These are phyloP conservation scores for Lycopodina hypogea DNA, from an alignment of 37 sponge, comb jelly and placozoan genomes.

Conservation along the genomic window DNA sequence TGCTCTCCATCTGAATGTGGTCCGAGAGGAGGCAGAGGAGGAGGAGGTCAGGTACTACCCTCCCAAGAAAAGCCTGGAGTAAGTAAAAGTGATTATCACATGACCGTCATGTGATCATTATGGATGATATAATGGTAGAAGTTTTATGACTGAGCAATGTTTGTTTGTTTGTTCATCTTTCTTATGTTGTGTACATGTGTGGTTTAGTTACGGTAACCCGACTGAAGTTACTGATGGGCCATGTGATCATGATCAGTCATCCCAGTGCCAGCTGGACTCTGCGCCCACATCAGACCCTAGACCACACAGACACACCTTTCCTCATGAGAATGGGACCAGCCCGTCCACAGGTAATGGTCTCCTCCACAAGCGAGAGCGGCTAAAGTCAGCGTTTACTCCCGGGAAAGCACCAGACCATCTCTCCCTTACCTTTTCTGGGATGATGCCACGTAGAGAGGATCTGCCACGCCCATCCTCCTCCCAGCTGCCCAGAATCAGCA, in stretches of 20 bases:
- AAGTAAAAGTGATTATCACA: conserved; percentile 13
- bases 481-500: conserved; percentile 7
- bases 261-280: too few relatives aligned
- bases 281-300: too few relatives aligned
- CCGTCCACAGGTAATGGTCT: too few relatives aligned
- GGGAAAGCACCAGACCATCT: background rate
- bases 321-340: too few relatives aligned
- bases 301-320: too few relatives aligned
- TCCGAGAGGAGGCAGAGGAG: background rate
- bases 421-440: conserved; percentile 1
- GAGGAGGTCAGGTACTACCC: conserved; percentile 25
- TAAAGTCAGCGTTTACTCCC: background rate
- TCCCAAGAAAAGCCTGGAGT: conserved; percentile 24
- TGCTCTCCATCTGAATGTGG: background rate
- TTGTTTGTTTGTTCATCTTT: too few relatives aligned
- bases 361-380: too few relatives aligned
- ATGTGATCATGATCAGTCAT: too few relatives aligned
- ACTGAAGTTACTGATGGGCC: too few relatives aligned
- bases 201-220: too few relatives aligned
- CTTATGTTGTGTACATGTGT: too few relatives aligned
- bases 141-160: too few relatives aligned
- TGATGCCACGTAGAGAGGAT: conserved; percentile 3
- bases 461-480: conserved; percentile 11
- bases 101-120: background rate
- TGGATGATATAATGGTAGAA: background rate